Conservation (phyloP, 2,888 invertebrate species). For the Sinelater perroti region DNA sequence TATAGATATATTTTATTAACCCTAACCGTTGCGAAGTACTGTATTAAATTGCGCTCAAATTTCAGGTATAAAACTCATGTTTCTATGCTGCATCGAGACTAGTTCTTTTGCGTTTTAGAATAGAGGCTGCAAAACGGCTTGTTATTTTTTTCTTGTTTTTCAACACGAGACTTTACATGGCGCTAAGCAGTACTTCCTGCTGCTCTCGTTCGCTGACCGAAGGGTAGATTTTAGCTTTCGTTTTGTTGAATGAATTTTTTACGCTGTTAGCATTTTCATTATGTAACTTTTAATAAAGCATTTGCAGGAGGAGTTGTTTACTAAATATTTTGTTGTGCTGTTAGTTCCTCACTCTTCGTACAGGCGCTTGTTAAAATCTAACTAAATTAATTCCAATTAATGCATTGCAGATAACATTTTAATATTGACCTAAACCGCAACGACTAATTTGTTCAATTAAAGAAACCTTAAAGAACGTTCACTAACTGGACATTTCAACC, state of each 20-base stretch:
- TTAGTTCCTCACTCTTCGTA: slow-evolving; percentile 35
- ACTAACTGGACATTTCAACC: slow-evolving; percentile 13
- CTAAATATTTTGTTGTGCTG: slow-evolving; percentile 48
- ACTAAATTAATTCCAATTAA: slow-evolving; percentile 17
- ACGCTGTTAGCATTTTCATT: slow-evolving; percentile 49
- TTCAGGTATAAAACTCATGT: slow-evolving; percentile 31
- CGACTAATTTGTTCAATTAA: slow-evolving; percentile 20
- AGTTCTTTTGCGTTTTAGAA: slow-evolving; percentile 39
- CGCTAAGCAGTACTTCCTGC: slow-evolving; percentile 15
- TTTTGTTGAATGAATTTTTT: slow-evolving; percentile 51
- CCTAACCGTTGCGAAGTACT: slow-evolving; percentile 25
- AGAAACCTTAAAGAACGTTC: slow-evolving; percentile 4
- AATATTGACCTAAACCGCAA: slow-evolving; percentile 14
- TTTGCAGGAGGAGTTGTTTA: slow-evolving; percentile 45
- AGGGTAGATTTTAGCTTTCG: slow-evolving; percentile 33
- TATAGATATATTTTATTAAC: slow-evolving; percentile 33
- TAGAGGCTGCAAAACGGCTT: slow-evolving; percentile 41
- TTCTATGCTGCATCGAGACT: slow-evolving; percentile 27
- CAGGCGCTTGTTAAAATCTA: slow-evolving; percentile 8
- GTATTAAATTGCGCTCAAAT: slow-evolving; percentile 32
- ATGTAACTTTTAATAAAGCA: slow-evolving; percentile 47
- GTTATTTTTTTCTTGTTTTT: slow-evolving; percentile 38
- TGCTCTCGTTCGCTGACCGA: slow-evolving; percentile 16
- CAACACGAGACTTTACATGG: slow-evolving; percentile 24
- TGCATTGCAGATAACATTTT: too few relatives aligned